Conservation (phyloP, 2,797 vertebrate genomes). For the Protonibea diacanthus region DNA sequence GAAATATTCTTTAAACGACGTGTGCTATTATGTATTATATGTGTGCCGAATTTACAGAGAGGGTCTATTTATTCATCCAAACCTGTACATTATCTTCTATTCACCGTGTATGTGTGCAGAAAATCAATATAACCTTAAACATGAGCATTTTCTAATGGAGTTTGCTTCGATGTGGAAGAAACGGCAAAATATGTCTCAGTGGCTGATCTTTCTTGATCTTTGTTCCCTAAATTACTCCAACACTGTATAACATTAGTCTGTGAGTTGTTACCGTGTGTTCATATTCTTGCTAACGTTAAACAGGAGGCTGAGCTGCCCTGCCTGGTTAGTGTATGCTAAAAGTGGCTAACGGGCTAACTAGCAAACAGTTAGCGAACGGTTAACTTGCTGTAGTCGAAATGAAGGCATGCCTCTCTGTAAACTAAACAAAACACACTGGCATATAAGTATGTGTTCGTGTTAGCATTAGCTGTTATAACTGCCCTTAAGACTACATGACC, state of each 20-base stretch:
- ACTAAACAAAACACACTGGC: accelerated
- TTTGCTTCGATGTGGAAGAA: accelerated
- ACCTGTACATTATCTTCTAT: accelerated
- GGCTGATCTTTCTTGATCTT: accelerated
- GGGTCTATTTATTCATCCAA: accelerated
- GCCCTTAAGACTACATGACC: not conserved
- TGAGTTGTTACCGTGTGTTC: accelerated
- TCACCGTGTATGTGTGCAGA: accelerated
- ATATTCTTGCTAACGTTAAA: not conserved
- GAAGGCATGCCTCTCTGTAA: accelerated
- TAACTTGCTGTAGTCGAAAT: not conserved
- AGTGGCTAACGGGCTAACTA: slow-evolving; percentile 31
- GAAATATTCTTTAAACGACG: not conserved
- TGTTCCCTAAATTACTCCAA: not conserved
- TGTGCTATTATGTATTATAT: accelerated
- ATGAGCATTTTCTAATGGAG: not conserved
- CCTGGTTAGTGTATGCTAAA: not conserved
- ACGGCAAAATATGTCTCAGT: accelerated
- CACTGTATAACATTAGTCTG: not conserved
- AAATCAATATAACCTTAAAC: not conserved
- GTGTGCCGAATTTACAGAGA: not conserved
- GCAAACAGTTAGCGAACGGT: not conserved
- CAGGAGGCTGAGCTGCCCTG: not conserved
- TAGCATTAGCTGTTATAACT: not conserved
- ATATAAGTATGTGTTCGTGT: not conserved